Base-by-base conservation (phyloP, 2,113 vertebrate genomes). In the Panurus biarmicus region DNA sequence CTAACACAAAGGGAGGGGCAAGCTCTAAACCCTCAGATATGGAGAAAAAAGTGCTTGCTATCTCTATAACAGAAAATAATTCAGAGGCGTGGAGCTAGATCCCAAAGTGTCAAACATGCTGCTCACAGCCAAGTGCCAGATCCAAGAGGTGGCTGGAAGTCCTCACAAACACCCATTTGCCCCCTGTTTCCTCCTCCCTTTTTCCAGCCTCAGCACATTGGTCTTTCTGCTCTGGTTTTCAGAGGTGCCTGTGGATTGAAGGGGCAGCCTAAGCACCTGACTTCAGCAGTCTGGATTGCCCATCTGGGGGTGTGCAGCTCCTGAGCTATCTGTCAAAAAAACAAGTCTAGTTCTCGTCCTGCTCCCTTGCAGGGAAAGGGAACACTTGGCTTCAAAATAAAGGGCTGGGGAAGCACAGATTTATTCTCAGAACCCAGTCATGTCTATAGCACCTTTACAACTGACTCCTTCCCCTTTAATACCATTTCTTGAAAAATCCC, bases 221-320 rank as follows among this genome's bases (percentile, higher is more conserved):
- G 35, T 80, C 87, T 91, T 93, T 65, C 87, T 65, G 66, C 54
- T 18, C 50, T 61, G 47, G 28, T 65, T 91, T 85, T 95, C 92
- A 65, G 75, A 94, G 82, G 82, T 90, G 87, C 78, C 64, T 79
- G 71, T 42, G 64, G 82, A 95, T 88, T 64, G 75, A 95, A 90
- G 75, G 78, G 67, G 79, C 56, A 87, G 88, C 58, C 71, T 73
- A 33, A 85, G 85, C 87, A 95, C 93, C 87, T 95, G 93, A 94
- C 50, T 96, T 89, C 66, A 80, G 75, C 83, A 73, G 78, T 57
- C 67, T 76, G 85, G 64, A 76, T 80, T 47, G 75, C 54, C 95
- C 78, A 40, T 74, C 90, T 91, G 56, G 51, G 76, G 58, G 25
- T 62, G 75, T 17, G 42, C 53, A 87, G 45, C 42, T 90, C 72